Conservation (phyloP, 1,140 invertebrate genomes). For the Micrasema longulum region DNA sequence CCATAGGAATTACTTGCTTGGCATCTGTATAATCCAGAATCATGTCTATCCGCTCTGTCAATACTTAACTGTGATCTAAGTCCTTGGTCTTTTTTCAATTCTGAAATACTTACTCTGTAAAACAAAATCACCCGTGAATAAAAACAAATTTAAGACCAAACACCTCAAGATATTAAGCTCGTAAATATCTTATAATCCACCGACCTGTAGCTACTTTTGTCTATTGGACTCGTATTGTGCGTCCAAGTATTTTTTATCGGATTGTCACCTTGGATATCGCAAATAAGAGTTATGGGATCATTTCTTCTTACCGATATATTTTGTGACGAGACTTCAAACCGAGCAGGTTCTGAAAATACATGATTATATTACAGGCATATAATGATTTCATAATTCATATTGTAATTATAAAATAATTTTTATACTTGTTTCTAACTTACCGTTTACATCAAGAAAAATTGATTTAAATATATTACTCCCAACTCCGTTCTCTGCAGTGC, state of each 20-base stretch:
- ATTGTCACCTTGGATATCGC: constrained; percentile 87
- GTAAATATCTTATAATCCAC: constrained; percentile 9
- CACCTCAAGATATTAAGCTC: too few species aligned
- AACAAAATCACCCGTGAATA: background rate
- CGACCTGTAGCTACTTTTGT: constrained; percentile 73
- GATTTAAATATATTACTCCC: constrained; percentile 81
- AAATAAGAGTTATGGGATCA: constrained; percentile 79
- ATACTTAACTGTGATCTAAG: constrained; percentile 78
- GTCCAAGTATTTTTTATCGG: constrained; percentile 86
- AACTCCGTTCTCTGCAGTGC: constrained; percentile 87
- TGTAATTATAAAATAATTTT: background rate
- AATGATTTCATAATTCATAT: background rate
- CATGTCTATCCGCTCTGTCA: constrained; percentile 76
- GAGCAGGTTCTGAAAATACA: constrained; percentile 76
- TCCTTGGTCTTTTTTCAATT: constrained; percentile 78
- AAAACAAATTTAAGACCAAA: too few species aligned
- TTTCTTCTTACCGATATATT: constrained; percentile 79
- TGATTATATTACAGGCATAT: background rate
- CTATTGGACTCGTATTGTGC: constrained; percentile 73
- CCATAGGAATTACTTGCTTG: constrained; percentile 87
- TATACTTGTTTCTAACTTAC: constrained; percentile 60
- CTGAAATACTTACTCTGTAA: constrained; percentile 64
- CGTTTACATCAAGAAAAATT: constrained; percentile 82
- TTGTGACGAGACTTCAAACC: constrained; percentile 79
- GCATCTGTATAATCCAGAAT: constrained; percentile 90